phyloP scores from a whole-genome alignment of 2,888 invertebrate species.

The Norana najaformis region DNA sequence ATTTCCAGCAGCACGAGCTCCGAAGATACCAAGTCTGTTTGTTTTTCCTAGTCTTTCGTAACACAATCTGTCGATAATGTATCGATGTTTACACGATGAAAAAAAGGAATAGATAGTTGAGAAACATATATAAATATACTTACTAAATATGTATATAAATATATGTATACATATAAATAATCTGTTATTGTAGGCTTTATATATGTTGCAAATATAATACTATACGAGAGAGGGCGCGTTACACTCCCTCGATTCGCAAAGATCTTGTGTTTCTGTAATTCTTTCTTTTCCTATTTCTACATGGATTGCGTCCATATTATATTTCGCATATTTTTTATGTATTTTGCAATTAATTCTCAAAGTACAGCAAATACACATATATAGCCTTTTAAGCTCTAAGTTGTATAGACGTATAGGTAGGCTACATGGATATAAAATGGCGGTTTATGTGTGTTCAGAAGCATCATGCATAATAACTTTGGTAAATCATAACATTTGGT shows the following conservation, averaged over 20 bases:
- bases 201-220: too few species aligned
- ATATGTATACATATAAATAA: background rate
- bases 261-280: background rate
- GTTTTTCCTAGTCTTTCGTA: background rate
- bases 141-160: background rate
- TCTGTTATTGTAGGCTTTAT: background rate
- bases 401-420: background rate
- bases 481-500: too few species aligned
- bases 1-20: background rate
- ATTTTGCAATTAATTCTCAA: background rate
- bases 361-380: background rate
- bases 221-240: too few species aligned
- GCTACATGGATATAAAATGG: background rate
- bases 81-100: background rate
- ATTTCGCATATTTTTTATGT: too few species aligned
- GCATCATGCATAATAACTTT: too few species aligned
- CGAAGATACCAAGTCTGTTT: background rate
- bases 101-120: background rate
- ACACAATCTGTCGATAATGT: background rate
- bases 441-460: too few species aligned
- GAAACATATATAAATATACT: background rate
- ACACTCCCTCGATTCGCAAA: background rate
- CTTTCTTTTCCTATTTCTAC: background rate
- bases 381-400: background rate
- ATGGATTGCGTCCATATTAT: background rate